phyloP scores from a whole-genome alignment of 2,797 vertebrate genomes.

The Hybognathus amarus region DNA sequence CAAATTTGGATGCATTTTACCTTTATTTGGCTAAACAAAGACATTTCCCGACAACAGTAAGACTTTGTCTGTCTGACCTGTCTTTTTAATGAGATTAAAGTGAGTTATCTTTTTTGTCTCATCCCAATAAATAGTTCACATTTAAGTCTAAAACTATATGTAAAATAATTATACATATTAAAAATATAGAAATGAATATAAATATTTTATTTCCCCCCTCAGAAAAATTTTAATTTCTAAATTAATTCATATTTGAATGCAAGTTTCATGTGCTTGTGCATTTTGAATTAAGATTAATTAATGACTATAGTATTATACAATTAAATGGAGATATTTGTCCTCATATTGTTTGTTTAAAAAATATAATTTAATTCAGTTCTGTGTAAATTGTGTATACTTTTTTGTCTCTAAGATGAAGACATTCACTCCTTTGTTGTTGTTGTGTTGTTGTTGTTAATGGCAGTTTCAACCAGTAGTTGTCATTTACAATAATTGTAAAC shows the following conservation, averaged over 20 bases:
- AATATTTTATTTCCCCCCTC: too few relatives aligned
- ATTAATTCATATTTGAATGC: neutral
- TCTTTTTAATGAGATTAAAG: constrained; percentile 65
- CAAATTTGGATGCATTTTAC: neutral
- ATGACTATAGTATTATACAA: neutral
- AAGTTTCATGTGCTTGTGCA: neutral
- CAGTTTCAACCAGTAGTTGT: constrained; percentile 6
- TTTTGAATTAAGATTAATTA: neutral
- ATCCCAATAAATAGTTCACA: constrained; percentile 64
- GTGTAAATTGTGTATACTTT: neutral
- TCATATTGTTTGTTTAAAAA: neutral
- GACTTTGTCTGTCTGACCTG: constrained; percentile 44
- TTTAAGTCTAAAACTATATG: constrained; percentile 51
- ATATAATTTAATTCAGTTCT: neutral
- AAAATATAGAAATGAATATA: too few relatives aligned
- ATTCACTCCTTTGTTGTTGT: neutral
- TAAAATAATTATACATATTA: constrained; percentile 40
- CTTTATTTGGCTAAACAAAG: constrained; percentile 4
- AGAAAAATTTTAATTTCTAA: neutral
- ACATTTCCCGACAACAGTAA: constrained; percentile 56
- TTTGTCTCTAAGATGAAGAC: neutral
- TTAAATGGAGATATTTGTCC: neutral
- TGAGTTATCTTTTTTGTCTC: constrained; percentile 45
- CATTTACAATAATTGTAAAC: constrained; percentile 32
- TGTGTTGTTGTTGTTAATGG: neutral